phyloP scores from a whole-genome alignment of 2,113 vertebrate genomes.

The Sialia sialis region DNA sequence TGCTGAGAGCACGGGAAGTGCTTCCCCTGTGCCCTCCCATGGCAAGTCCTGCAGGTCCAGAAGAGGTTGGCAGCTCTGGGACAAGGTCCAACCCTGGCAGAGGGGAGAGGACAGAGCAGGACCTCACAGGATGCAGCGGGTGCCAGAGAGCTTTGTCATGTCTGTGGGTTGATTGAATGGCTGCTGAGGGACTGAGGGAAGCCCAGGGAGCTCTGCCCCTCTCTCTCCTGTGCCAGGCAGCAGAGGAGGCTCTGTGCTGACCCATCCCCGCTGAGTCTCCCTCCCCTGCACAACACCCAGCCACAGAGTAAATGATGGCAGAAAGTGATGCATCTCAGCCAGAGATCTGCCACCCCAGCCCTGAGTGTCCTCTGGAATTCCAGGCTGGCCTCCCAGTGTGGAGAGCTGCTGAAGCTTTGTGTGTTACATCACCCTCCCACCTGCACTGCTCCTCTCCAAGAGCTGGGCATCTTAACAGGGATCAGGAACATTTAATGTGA shows the following conservation, averaged over 20 bases:
- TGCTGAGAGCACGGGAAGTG: accelerated
- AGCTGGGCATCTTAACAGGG: accelerated
- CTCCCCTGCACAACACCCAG: background rate
- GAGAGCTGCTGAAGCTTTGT: background rate
- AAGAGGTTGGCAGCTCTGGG: background rate
- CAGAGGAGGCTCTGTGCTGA: background rate
- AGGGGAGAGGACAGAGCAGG: background rate
- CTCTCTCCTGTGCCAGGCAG: background rate
- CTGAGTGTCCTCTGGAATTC: background rate
- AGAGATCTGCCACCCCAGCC: background rate
- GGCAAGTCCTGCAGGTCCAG: background rate
- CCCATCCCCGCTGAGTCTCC: too few relatives aligned
- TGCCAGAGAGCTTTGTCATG: background rate
- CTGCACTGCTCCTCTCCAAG: background rate
- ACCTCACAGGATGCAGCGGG: background rate
- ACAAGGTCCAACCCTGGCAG: background rate
- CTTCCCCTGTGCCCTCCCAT: background rate
- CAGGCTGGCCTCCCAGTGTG: background rate
- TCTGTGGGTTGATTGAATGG: background rate
- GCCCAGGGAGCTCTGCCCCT: background rate
- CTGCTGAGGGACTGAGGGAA: background rate
- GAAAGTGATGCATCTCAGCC: background rate
- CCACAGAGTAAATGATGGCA: background rate
- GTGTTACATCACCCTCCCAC: background rate
- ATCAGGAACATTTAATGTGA: background rate